Percentiles rank a stretch among this genome's conserved stretches.
phyloP scores from a whole-genome alignment of 1,140 invertebrate species.

The Pachyrhynchus sulphureomaculatus region DNA sequence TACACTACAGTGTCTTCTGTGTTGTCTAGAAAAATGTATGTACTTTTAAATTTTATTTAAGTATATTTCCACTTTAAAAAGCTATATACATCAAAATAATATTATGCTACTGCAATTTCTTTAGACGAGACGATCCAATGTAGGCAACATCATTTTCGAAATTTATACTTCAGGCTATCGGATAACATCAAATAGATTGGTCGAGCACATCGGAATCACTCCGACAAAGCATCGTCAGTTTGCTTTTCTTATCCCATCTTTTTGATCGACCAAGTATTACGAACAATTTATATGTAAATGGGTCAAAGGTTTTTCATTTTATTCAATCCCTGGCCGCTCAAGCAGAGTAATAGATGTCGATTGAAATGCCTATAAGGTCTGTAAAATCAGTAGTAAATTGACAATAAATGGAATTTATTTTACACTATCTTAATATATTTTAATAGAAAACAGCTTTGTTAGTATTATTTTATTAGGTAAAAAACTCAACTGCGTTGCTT shows the following conservation, averaged over 20 bases:
- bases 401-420: constrained; percentile 7
- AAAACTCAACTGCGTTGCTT: no score
- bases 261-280: constrained; percentile 29
- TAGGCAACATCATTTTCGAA: constrained; percentile 9
- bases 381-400: constrained; percentile 14
- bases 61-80: no score
- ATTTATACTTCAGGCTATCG: constrained; percentile 19
- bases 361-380: neutral
- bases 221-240: constrained; percentile 28
- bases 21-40: no score
- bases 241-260: constrained; percentile 28
- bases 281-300: constrained; percentile 33
- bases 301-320: constrained; percentile 32
- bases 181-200: constrained; percentile 25
- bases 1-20: no score
- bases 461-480: no score
- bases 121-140: constrained; percentile 7
- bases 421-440: no score
- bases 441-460: no score
- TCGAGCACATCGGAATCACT: constrained; percentile 20
- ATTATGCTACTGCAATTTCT: constrained; percentile 13
- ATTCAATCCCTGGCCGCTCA: constrained; percentile 20
- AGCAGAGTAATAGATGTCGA: constrained; percentile 12
- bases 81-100: constrained; percentile 24
- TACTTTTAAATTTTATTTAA: no score